These are phyloP conservation scores for Vicugna pacos DNA, from an alignment of 2,113 vertebrate genomes.

Conservation along the genomic window DNA sequence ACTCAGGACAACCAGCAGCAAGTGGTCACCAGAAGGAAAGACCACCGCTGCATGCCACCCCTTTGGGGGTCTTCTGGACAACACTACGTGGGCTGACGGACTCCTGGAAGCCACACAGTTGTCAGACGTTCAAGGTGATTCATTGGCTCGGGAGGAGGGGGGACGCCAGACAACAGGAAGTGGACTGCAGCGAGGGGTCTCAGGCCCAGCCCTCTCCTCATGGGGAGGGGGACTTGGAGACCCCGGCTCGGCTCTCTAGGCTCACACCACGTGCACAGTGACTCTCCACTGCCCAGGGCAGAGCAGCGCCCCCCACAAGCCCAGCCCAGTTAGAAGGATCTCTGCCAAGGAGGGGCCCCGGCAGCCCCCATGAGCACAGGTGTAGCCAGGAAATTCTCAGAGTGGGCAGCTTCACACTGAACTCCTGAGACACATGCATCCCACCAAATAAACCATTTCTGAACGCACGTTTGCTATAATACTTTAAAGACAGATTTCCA, in stretches of 20 bases:
- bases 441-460: background rate
- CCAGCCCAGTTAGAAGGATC: rapidly evolving
- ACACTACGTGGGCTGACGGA: rapidly evolving
- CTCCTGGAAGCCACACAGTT: background rate
- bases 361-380: background rate
- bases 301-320: background rate
- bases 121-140: background rate
- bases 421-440: background rate
- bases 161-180: background rate
- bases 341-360: background rate
- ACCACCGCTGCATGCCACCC: rapidly evolving
- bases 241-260: background rate
- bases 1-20: background rate
- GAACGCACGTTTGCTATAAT: background rate
- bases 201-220: rapidly evolving
- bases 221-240: background rate
- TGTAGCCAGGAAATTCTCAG: background rate
- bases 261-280: rapidly evolving
- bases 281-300: no score
- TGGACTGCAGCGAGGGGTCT: rapidly evolving
- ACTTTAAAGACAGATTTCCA: background rate
- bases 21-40: background rate
- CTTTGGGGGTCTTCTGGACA: background rate
- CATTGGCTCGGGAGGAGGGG: background rate
- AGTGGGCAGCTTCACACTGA: background rate